Base-by-base conservation (phyloP, 2,113 vertebrate genomes). In the Engystomops pustulosus region DNA sequence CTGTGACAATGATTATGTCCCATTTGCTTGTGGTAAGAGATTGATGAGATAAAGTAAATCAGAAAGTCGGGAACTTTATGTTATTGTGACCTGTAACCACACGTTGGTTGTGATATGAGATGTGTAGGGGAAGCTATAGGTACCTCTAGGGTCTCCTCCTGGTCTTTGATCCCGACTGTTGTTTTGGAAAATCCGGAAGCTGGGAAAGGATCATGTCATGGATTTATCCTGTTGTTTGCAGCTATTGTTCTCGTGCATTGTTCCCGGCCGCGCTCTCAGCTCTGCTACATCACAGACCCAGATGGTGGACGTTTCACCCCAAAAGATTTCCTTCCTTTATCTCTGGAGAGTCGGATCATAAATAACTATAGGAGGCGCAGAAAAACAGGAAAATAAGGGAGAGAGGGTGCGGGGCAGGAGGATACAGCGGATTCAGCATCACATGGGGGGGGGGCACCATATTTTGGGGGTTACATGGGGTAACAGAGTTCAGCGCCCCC, bases 281-380 rank as follows among this genome's bases (percentile, higher is more conserved):
- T 36, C 11, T 17, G 9, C 8, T 23, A 32, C 20, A 23, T 44
- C 9, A 30, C 36, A 47, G 53, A 79, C 55, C 77, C 77, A 79
- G 77, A 79, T 60, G 58, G 6, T 65, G 55, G 38, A 79, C 77
- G 25, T 65, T 79, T 79, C 41, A 65, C 77, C 77, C 77, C 55
- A 32, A 79, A 79, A 30, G 25, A 20, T 65, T 79, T 79, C 77
- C 77, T 79, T 79, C 77, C 77, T 79, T 27, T 62, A 65, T 65
- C 77, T 62, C 34, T 30, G 34, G 34, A 76, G 27, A 3, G 53
- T 38, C 75, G 25, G 30, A 58, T 55, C 41, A 49, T 49, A 72
- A 53, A 77, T 34, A 78, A 58, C 75, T 58, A n/a, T 55, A 77
- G 18, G 44, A 74, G n/a, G 27, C 12, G 71, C 12, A 25, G 10